Evolutionary conservation across 2,888 invertebrate species (phyloP).

Genomic region (Polydrusus pterygomalis): DNA sequence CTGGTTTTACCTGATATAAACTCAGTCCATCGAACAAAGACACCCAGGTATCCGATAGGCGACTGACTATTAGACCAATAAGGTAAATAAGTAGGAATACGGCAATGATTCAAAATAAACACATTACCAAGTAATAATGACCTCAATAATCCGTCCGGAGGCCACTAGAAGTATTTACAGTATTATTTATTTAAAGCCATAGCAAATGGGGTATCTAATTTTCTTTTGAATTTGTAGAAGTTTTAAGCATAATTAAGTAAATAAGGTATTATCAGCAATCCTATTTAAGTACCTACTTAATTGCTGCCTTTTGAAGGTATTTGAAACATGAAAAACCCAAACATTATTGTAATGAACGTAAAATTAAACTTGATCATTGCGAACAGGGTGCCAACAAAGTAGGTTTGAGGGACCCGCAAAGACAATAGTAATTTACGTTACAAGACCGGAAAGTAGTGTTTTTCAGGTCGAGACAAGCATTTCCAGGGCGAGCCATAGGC

Average conservation of each 20-base stretch:
- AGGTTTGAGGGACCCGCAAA: too few relatives aligned
- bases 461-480: too few relatives aligned
- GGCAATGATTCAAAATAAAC: constrained; percentile 23
- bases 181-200: constrained; percentile 1
- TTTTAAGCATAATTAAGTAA: neutral
- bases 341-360: too few relatives aligned
- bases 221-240: neutral
- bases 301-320: too few relatives aligned
- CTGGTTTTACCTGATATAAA: neutral
- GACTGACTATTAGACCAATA: neutral
- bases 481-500: too few relatives aligned
- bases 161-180: constrained; percentile 1
- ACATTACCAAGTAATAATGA: constrained; percentile 3
- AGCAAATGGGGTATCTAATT: neutral
- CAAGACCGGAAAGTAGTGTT: too few relatives aligned
- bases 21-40: constrained; percentile 15
- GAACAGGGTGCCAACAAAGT: too few relatives aligned
- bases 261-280: too few relatives aligned
- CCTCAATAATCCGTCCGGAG: constrained; percentile 16
- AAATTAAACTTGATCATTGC: too few relatives aligned
- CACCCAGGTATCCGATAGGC: neutral
- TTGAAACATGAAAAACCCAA: too few relatives aligned
- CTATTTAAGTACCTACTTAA: too few relatives aligned
- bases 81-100: neutral
- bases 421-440: too few relatives aligned